Evolutionary conservation across 2,113 vertebrate species (phyloP).

Genomic region (Ceyx cyanopectus): DNA sequence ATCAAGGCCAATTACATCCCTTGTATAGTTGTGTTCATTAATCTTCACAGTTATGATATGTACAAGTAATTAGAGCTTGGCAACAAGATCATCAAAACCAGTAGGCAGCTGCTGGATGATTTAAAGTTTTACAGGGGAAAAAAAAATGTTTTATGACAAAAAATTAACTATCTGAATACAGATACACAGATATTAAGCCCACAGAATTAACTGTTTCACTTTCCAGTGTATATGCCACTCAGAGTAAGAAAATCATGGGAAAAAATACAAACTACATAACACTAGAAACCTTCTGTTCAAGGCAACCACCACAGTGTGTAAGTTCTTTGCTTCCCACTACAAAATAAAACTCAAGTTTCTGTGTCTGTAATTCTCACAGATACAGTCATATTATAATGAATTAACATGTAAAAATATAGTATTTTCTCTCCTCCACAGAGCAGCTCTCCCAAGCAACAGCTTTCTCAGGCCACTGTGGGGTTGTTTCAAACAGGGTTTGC

Average conservation of each 20-base stretch:
- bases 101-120: neutral
- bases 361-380: neutral
- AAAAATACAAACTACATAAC: neutral
- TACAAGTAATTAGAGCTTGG: neutral
- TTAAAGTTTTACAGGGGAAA: neutral
- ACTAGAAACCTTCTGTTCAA: neutral
- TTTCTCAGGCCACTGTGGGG: neutral
- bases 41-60: neutral
- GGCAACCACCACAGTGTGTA: neutral
- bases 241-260: neutral
- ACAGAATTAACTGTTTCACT: neutral
- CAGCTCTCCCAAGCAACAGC: neutral
- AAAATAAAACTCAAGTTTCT: neutral
- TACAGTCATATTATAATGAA: neutral
- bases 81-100: neutral
- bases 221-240: neutral
- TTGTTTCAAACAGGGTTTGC: neutral
- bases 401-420: neutral
- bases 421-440: neutral
- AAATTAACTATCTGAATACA: neutral
- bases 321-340: neutral
- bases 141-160: neutral
- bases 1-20: neutral
- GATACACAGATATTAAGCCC: neutral
- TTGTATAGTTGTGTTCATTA: neutral